Conservation (phyloP, 2,888 invertebrate species). For the Liodrosophila aerea region DNA sequence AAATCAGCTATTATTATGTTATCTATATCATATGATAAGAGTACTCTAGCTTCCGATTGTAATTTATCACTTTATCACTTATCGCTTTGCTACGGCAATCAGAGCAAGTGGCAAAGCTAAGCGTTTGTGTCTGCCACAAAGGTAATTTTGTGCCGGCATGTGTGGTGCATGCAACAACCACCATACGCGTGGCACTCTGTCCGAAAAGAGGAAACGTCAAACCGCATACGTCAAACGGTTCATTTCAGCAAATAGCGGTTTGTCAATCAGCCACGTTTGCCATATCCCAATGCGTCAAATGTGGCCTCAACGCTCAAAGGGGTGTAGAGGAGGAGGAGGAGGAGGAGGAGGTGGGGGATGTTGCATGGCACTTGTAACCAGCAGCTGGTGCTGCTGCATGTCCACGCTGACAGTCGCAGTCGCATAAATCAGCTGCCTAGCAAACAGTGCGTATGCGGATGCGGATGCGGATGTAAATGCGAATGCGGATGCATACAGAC, state of each 20-base stretch:
- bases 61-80: too few relatives aligned
- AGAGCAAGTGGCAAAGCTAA: constrained; percentile 23
- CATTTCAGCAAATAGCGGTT: constrained; percentile 71
- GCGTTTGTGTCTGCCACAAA: constrained; percentile 16
- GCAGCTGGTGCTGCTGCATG: constrained; percentile 33
- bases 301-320: constrained; percentile 20
- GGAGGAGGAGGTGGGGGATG: too few relatives aligned
- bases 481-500: constrained; percentile 25
- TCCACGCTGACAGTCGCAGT: constrained; percentile 60
- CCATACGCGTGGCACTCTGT: too few relatives aligned
- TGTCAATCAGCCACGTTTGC: constrained; percentile 64
- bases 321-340: too few relatives aligned
- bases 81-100: constrained; percentile 17
- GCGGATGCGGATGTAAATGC: constrained; percentile 20
- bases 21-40: too few relatives aligned
- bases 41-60: too few relatives aligned
- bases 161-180: too few relatives aligned
- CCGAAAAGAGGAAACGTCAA: constrained; percentile 26
- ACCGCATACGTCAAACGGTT: constrained; percentile 63
- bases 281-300: constrained; percentile 31
- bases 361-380: constrained; percentile 12
- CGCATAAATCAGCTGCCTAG: constrained; percentile 65
- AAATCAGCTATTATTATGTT: too few relatives aligned
- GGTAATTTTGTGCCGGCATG: constrained; percentile 19
- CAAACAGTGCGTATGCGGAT: constrained; percentile 32